Conservation (phyloP, 2,888 invertebrate genomes). For the Ornithoptera alexandrae region DNA sequence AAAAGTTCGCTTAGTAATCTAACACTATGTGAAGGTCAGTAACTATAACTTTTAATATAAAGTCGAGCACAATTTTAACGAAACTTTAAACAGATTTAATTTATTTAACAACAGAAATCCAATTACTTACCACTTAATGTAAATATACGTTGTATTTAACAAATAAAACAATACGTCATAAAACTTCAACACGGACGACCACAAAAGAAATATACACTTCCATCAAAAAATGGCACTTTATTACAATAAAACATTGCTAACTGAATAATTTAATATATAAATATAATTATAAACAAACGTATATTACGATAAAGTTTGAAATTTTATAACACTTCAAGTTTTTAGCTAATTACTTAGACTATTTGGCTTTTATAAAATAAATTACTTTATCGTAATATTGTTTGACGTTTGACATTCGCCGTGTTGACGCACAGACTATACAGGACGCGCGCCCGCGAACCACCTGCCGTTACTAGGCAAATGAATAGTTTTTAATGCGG, state of each 20-base stretch:
- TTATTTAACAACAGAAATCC: no score
- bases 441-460: neutral
- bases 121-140: neutral
- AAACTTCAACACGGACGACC: constrained; percentile 34
- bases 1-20: neutral
- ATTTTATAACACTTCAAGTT: no score
- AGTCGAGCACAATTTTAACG: neutral
- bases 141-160: constrained; percentile 18
- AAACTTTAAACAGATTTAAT: neutral
- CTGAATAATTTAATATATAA: constrained; percentile 4
- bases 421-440: constrained; percentile 11
- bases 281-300: constrained; percentile 26
- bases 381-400: constrained; percentile 27
- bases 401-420: constrained; percentile 40
- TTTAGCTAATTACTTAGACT: no score
- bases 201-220: constrained; percentile 40
- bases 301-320: constrained; percentile 14
- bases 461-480: no score
- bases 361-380: constrained; percentile 9
- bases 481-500: no score
- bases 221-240: constrained; percentile 45
- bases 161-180: constrained; percentile 50
- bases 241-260: constrained; percentile 35
- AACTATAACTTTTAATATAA: no score
- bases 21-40: constrained; percentile 1